Evolutionary conservation across 2,888 invertebrate genomes (phyloP), one percentile per base, ranked within the genome.

Genomic region (Eupithecia subfuscata): DNA sequence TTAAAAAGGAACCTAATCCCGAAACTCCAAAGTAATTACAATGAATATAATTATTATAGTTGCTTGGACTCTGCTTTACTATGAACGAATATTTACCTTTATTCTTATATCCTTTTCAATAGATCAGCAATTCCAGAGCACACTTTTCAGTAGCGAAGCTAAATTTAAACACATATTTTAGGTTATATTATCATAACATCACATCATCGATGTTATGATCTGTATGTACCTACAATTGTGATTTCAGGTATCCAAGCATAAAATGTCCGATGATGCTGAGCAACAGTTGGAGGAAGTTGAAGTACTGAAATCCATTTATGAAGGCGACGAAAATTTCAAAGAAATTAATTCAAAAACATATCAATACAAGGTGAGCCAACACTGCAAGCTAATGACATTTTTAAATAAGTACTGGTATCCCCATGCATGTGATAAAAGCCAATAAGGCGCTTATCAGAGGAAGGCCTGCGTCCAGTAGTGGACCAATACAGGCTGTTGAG

Each of bases 291-390:
- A 99, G 86, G 99, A 99, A 92, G 95, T 97, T 71, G 99, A 99
- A 95, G 99, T 98, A 0, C 92, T 99, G 75, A 96, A 96, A 81
- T 98, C 99, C 6, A 99, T 99, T 85, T 99, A 99, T 90, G 99
- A 99, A 85, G 99, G 99, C 25, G 99, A 99, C 91, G 95, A 96
- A 3, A 96, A 96, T 77, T 99, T 98, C 88, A 98, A 98, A 89
- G 96, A 98, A 94, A 90, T 98, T 48, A 96, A 97, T 87, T 89
- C 96, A 12, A 97, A 96, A 74, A 97, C 97, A 74, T 99, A 97
- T 95, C 98, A 99, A 88, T 99, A 99, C 87, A 99, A 98, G 96
- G 99, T 98, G 34, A 67, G 52, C 45, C 60, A 60, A 25, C 12
- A 2, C 14, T 56, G 52, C 52, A 56, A 48, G 48, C n/a, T 48